Evolutionary conservation across 2,888 invertebrate species (phyloP), one percentile per base, ranked within the genome.

Genomic region (Sipha maydis): DNA sequence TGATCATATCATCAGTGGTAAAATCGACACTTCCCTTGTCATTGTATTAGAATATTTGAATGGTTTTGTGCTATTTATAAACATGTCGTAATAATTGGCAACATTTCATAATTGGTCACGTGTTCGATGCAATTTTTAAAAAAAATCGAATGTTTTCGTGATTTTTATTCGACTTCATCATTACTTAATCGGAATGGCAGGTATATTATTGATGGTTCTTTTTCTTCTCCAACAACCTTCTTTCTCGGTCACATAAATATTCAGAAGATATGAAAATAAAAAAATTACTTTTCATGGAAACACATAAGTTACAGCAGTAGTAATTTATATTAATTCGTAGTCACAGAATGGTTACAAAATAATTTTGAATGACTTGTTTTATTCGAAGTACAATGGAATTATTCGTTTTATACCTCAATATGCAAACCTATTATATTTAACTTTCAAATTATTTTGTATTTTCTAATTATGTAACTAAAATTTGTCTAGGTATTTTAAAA

Each of bases 61-160:
- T 31, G 2, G 48, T 31, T 71, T 71, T 71, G 25, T 56, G 21
- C 61, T 83, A 83, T 83, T 83, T 83, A 71, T 61, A 31, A 71
- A 21, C 28, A 38, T 71, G 31, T n/a, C n/a, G n/a, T 54, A 31
- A 31, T 21, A 31, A 14, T 71, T 83, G 71, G 71, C 83, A 71
- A 28, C 25, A 31, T 48, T 71, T 48, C 71, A 71, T 71, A 21
- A 41, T 80, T 67, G n/a, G 11, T 67, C 67, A 80, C 41, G 80
- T 80, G 67, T 41, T 21, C 28, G 3, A n/a, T 28, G 28, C 19
- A 67, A 34, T 34, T 38, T 80, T 80, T 61, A 9, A 38, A 67
- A n/a, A n/a, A 34, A 80, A n/a, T 67, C 61, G 19, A 14, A n/a
- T 38, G 21, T 80, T 61, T 56, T 34, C 25, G 31, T 34, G 25